phyloP scores from a whole-genome alignment of 1,140 invertebrate genomes.

The Drosophila simulans region DNA sequence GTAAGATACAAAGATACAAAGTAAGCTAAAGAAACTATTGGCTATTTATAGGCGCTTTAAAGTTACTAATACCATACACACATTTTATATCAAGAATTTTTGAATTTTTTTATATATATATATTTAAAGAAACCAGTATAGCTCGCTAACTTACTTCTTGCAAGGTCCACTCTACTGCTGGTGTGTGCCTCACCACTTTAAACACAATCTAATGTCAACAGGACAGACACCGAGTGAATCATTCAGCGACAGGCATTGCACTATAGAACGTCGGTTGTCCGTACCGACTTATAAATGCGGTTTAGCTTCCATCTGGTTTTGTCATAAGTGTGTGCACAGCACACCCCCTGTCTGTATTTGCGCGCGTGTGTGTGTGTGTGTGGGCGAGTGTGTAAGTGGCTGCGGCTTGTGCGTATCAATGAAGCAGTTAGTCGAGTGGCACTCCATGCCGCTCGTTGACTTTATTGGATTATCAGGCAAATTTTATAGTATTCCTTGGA shows the following conservation, averaged over 20 bases:
- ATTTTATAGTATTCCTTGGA: constrained; percentile 64
- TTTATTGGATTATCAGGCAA: constrained; percentile 79
- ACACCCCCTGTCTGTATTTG: constrained; percentile 5
- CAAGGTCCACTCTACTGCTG: constrained; percentile 20
- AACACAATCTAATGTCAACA: constrained; percentile 82
- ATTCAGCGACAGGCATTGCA: constrained; percentile 25
- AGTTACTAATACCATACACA: too few relatives aligned
- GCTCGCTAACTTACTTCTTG: neutral
- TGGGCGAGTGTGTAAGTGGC: constrained; percentile 9
- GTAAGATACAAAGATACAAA: too few relatives aligned
- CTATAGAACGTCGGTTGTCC: constrained; percentile 39
- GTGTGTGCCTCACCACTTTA: constrained; percentile 68
- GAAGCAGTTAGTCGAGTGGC: constrained; percentile 72
- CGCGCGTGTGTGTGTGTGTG: neutral
- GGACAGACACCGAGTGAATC: constrained; percentile 45
- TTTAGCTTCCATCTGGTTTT: constrained; percentile 73
- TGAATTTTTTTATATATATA: neutral
- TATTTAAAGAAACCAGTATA: too few relatives aligned
- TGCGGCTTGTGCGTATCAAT: constrained; percentile 63
- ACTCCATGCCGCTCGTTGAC: constrained; percentile 57
- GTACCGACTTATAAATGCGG: constrained; percentile 76
- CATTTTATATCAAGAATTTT: neutral
- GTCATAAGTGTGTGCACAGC: constrained; percentile 43
- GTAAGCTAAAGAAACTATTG: too few relatives aligned
- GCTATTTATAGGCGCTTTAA: too few relatives aligned